These are phyloP conservation scores for Borostomias antarcticus DNA, from an alignment of 2,797 vertebrate species.

Conservation along the genomic window DNA sequence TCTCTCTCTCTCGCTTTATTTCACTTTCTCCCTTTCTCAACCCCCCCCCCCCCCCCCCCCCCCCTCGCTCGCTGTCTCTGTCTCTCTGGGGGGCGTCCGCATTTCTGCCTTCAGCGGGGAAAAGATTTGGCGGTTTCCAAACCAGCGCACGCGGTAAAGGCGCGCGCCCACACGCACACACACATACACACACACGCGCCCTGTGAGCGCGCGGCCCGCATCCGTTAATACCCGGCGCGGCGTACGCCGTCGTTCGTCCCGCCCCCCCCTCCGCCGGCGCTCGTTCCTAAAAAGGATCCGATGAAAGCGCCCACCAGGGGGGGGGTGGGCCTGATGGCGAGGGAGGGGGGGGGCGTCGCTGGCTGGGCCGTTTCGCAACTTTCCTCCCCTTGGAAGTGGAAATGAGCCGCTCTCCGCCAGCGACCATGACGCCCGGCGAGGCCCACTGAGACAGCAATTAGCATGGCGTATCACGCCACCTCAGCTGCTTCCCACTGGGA, in stretches of 20 bases:
- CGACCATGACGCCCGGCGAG: constrained; percentile 61
- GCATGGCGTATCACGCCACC: constrained; percentile 63
- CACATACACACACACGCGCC: constrained; percentile 1
- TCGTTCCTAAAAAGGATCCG: not conserved
- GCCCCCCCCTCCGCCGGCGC: not conserved
- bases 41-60: constrained; percentile 11
- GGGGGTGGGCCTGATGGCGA: constrained; percentile 34
- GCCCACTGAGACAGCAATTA: constrained; percentile 75
- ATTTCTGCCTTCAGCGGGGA: constrained; percentile 39
- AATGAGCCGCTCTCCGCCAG: constrained; percentile 70
- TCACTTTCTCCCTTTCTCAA: too few species aligned
- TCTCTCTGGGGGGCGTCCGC: constrained; percentile 51
- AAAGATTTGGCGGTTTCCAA: constrained; percentile 34
- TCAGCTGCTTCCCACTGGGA: constrained; percentile 55
- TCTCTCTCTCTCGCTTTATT: not conserved
- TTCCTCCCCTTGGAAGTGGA: constrained; percentile 71
- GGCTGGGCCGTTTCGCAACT: constrained; percentile 62
- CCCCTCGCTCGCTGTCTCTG: constrained; percentile 40
- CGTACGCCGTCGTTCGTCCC: too few species aligned
- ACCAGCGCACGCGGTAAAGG: constrained; percentile 11
- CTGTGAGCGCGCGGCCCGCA: too few species aligned
- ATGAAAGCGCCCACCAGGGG: too few species aligned
- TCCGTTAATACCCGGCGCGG: too few species aligned
- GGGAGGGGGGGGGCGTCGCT: constrained; percentile 37
- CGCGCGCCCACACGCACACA: constrained; percentile 8